Base-by-base conservation (phyloP, 2,113 vertebrate genomes). In the Pachyramphus minor region DNA sequence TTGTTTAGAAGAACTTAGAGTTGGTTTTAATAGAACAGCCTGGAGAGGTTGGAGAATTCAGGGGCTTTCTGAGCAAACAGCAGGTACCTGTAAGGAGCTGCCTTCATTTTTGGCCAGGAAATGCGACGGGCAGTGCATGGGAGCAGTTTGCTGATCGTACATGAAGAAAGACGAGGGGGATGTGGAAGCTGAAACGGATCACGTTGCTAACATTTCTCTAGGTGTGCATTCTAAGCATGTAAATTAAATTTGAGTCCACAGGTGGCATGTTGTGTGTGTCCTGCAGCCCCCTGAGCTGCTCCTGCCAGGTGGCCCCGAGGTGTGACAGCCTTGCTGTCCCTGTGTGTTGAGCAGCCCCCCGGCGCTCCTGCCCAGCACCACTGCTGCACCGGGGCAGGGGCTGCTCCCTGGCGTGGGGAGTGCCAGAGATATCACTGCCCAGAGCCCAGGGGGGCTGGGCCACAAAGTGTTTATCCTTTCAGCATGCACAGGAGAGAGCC, bases 361-460 rank as follows among this genome's bases (percentile, higher is more conserved):
- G 41, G 41, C 41, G 12, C 41, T 12, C 9, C 41, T 41, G 41
- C n/a, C 44, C 72, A 80, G 87, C 87, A 68, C 71, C 63, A 15
- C 44, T 87, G 87, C 91, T 83, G 24, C 35, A 64, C 91, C 82
- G 90, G 93, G 76, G 59, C 62, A 75, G 59, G 79, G 66, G 62
- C 74, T 89, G 76, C 89, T 86, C 53, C 81, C 52, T 58, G 67
- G 39, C 84, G 92, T 89, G 95, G 87, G 76, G 18, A 42, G 81
- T 83, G 87, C 90, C 96, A 94, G 80, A 86, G 80, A 78, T 73
- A 74, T 80, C 90, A 75, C 91, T 84, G 93, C 76, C 85, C 85
- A 37, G 75, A 47, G 59, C 20, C 80, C 59, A 73, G 68, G 52
- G 45, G 12, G 76, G 53, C 59, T 84, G 93, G 87, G 86, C 92